phyloP scores from a whole-genome alignment of 1,140 invertebrate species.

The Drosophila ambigua region DNA sequence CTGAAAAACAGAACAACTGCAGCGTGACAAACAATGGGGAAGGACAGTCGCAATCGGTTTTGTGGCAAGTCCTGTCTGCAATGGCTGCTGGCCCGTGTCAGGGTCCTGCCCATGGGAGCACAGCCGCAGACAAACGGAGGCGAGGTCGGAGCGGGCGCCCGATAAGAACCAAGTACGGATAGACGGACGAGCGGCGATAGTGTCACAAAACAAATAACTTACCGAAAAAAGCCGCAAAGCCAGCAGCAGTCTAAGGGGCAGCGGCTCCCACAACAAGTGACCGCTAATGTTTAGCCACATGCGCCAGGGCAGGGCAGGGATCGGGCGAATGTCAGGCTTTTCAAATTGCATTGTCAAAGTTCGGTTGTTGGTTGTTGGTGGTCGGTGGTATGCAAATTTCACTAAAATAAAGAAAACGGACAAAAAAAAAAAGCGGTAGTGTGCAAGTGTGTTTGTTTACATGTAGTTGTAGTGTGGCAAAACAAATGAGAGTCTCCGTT shows the following conservation, averaged over 20 bases:
- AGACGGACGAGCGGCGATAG: constrained; percentile 42
- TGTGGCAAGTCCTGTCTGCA: constrained; percentile 21
- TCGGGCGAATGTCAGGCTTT: constrained; percentile 27
- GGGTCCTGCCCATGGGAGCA: constrained; percentile 13
- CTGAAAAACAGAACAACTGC: constrained; percentile 50
- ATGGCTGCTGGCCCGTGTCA: constrained; percentile 44
- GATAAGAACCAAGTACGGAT: constrained; percentile 17
- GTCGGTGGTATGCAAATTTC: constrained; percentile 37
- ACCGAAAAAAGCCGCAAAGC: constrained; percentile 69
- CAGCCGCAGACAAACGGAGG: constrained; percentile 22
- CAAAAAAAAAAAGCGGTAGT: background rate
- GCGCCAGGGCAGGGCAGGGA: constrained; percentile 14
- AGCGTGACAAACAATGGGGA: constrained; percentile 61
- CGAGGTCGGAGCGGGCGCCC: constrained; percentile 5
- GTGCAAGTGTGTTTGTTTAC: background rate
- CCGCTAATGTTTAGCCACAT: constrained; percentile 75
- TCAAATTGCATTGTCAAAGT: constrained; percentile 67
- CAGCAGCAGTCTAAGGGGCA: constrained; percentile 32
- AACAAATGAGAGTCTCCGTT: no score
- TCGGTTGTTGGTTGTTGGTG: constrained; percentile 1
- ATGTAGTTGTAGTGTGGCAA: no score
- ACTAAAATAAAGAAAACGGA: constrained; percentile 7
- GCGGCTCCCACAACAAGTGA: constrained; percentile 44
- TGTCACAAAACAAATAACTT: constrained; percentile 76
- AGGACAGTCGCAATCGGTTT: constrained; percentile 59